These are phyloP conservation scores for Mixornis gularis DNA, from an alignment of 2,113 vertebrate species.

Conservation along the genomic window DNA sequence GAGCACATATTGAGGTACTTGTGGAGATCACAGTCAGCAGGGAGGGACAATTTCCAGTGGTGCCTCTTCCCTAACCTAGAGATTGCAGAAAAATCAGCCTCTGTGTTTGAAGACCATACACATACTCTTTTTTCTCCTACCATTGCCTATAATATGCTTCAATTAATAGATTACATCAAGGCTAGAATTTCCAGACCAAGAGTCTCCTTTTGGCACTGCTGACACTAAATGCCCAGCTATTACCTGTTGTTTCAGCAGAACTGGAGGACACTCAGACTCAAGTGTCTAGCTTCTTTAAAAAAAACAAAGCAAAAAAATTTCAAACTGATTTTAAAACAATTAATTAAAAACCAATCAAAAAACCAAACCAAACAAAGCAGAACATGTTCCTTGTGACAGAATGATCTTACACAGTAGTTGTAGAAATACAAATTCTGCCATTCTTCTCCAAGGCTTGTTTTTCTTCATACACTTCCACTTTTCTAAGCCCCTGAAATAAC, in stretches of 20 bases:
- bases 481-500: conserved; percentile 6
- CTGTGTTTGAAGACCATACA: neutral
- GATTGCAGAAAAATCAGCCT: neutral
- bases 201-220: neutral
- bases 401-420: neutral
- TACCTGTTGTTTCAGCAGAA: neutral
- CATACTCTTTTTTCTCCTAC: neutral
- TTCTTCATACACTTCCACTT: neutral
- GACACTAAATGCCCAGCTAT: neutral
- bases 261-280: neutral
- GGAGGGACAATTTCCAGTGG: neutral
- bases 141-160: neutral
- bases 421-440: neutral
- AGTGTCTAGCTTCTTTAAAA: neutral
- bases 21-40: neutral
- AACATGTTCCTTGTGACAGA: neutral
- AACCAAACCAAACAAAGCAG: neutral
- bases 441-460: conserved; percentile 21
- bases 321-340: neutral
- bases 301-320: neutral
- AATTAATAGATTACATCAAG: neutral
- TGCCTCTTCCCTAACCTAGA: neutral
- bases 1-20: neutral
- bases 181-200: neutral
- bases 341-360: neutral